Evolutionary conservation across 2,888 invertebrate genomes (phyloP), one percentile per base, ranked within the genome.

Genomic region (Ophion slaviceki): DNA sequence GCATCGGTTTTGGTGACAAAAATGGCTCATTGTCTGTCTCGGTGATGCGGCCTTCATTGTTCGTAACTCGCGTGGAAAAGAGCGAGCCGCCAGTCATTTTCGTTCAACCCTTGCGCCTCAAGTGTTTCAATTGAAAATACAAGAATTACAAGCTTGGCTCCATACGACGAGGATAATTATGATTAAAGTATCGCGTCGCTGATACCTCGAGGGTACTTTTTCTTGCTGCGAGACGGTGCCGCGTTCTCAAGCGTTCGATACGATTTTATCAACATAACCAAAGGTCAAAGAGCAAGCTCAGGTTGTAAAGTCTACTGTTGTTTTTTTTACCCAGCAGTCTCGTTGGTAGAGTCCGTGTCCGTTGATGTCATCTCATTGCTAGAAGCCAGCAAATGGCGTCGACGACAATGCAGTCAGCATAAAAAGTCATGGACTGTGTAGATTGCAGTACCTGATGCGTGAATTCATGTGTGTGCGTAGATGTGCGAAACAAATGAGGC

Each of bases 21-120:
- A 36, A 45, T 32, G 36, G 61, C 61, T 24, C 70, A 72, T 82
- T 79, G 78, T 79, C 74, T 32, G 74, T 45, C 10, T 47, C n/a
- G 32, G 61, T 32, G 40, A 53, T 10, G 10, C 10, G 28, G 57
- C 40, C 53, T 7, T 70, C 53, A 82, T 79, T 67, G 75, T 71
- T 59, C 40, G 66, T 45, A 59, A 75, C 28, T 70, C 20, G 45
- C 74, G 74, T 68, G 78, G 47, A 75, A 82, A 82, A 70, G 28
- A 24, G 10, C 32, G 14, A 28, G 6, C 28, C 45, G 47, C 67
- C 40, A 53, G 32, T 40, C n/a, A 47, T 64, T 77, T 57, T 77
- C 20, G 68, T 62, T 61, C 1, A 53, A n/a, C 17, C 28, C 64
- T 53, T 64, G 64, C 24, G 53, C 28, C 17, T 53, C 66, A 17